These are phyloP conservation scores for Tortricodes alternella DNA, from an alignment of 2,888 invertebrate genomes.

Conservation along the genomic window DNA sequence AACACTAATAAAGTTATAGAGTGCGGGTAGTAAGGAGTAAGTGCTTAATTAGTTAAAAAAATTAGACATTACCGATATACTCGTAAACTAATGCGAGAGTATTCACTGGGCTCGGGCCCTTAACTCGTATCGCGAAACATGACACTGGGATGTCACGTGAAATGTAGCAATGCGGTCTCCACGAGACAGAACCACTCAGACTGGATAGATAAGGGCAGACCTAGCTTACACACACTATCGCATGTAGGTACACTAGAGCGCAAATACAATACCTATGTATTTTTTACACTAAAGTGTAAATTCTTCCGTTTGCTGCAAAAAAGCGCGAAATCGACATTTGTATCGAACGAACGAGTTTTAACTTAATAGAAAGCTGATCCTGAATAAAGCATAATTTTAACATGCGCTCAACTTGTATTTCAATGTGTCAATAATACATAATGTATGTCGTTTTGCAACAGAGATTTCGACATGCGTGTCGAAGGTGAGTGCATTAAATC, in stretches of 20 bases:
- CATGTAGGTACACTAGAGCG: conserved; percentile 1
- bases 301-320: background rate
- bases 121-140: conserved; percentile 17
- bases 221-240: conserved; percentile 19
- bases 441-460: conserved; percentile 26
- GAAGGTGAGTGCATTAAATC: conserved; percentile 48
- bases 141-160: conserved; percentile 23
- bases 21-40: too few species aligned
- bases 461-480: conserved; percentile 21
- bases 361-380: background rate
- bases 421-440: conserved; percentile 21
- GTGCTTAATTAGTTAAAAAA: too few species aligned
- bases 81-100: too few species aligned
- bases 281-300: background rate
- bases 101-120: background rate
- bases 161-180: conserved; percentile 17
- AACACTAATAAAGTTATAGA: too few species aligned
- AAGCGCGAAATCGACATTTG: background rate
- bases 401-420: conserved; percentile 8
- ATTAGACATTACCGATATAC: too few species aligned
- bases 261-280: background rate
- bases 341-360: background rate
- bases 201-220: conserved; percentile 20
- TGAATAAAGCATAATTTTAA: background rate
- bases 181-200: conserved; percentile 18